A percentile compares a stretch with the other conserved stretches of the same genome.
phyloP scores from a whole-genome alignment of 2,113 vertebrate genomes.

The Alouatta palliata region DNA sequence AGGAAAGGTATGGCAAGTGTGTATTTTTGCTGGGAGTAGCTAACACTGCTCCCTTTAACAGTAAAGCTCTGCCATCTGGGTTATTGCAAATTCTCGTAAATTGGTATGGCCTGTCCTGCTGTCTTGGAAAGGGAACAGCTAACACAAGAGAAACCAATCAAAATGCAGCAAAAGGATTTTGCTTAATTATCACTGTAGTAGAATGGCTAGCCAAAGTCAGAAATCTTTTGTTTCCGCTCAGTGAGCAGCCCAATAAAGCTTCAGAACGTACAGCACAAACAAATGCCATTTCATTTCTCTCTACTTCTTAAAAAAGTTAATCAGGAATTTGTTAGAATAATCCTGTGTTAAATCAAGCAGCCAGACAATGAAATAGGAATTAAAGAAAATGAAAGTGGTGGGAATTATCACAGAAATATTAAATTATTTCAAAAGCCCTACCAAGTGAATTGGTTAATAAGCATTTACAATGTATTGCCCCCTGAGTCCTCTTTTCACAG shows the following conservation, averaged over 20 bases:
- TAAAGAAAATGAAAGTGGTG: conserved; percentile 61
- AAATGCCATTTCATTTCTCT: conserved; percentile 44
- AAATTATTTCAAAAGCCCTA: conserved; percentile 16
- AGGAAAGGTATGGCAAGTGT: neutral
- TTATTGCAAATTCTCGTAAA: conserved; percentile 56
- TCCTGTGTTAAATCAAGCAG: conserved; percentile 56
- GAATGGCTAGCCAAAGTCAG: conserved; percentile 68
- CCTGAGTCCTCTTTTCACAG: neutral
- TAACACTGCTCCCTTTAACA: conserved; percentile 41
- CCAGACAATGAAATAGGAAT: conserved; percentile 68
- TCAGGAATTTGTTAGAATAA: conserved; percentile 64
- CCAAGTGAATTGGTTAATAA: conserved; percentile 44
- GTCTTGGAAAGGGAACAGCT: conserved; percentile 64
- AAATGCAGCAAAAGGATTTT: conserved; percentile 31
- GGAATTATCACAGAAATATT: conserved; percentile 51
- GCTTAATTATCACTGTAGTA: conserved; percentile 78
- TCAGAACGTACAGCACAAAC: conserved; percentile 48
- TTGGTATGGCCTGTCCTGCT: conserved; percentile 68
- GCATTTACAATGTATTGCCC: neutral
- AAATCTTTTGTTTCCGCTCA: conserved; percentile 71
- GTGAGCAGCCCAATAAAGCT: conserved; percentile 61
- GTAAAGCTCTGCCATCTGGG: conserved; percentile 45
- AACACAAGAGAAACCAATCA: conserved; percentile 56
- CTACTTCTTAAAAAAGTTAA: conserved; percentile 49
- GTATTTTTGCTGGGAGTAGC: neutral